A percentile compares a stretch with the other conserved stretches of the same genome.
These are phyloP conservation scores for Diglossa cyanea DNA, from an alignment of 2,797 vertebrate genomes.

Conservation along the genomic window DNA sequence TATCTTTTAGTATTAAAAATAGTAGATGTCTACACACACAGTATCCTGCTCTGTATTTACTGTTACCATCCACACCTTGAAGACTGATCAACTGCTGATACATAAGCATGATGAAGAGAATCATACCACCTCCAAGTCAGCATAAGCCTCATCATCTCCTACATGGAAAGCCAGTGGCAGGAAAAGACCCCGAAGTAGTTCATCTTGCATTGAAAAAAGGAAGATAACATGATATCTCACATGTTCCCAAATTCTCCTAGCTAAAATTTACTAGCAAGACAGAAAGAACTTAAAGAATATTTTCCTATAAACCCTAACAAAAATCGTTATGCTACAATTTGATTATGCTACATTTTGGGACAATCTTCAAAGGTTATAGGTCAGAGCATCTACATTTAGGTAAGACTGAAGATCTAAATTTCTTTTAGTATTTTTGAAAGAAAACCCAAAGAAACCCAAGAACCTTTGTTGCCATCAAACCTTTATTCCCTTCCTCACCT, in stretches of 20 bases:
- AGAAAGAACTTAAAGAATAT: neutral
- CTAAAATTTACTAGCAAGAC: neutral
- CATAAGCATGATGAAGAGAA: neutral
- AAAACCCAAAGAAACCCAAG: neutral
- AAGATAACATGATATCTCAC: neutral
- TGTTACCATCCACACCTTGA: neutral
- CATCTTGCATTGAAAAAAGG: neutral
- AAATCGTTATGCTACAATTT: neutral
- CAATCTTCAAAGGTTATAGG: neutral
- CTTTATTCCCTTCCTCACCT: neutral
- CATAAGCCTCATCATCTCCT: neutral
- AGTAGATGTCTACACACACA: neutral
- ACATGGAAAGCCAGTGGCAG: neutral
- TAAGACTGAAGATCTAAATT: neutral
- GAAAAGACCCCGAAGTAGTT: neutral
- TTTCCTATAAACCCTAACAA: neutral
- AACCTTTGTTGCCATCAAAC: neutral
- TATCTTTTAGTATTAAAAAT: neutral
- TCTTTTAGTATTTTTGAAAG: neutral
- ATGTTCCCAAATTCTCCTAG: neutral
- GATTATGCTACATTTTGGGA: neutral
- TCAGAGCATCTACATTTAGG: neutral
- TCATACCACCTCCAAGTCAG: neutral
- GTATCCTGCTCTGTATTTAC: neutral
- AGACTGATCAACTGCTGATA: neutral